phyloP scores from a whole-genome alignment of 1,140 invertebrate species.

The Trinorchestia longiramus region DNA sequence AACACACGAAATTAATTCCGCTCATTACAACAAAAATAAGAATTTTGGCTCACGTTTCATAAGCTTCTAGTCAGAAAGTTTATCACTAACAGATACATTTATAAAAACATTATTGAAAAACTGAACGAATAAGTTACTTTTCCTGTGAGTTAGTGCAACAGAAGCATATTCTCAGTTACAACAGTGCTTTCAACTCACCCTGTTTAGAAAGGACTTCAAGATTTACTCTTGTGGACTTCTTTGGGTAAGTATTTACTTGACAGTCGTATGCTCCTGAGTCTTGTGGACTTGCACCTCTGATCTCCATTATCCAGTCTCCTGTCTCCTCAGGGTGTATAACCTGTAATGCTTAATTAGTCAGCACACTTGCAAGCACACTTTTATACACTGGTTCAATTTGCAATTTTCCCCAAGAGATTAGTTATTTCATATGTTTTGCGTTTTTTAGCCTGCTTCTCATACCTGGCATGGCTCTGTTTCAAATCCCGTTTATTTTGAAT shows the following conservation, averaged over 20 bases:
- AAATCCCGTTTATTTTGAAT: too few species aligned
- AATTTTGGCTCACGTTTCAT: too few species aligned
- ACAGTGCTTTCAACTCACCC: background rate
- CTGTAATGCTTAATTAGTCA: background rate
- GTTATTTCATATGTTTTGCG: too few species aligned
- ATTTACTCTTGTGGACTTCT: conserved; percentile 16
- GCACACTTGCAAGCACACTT: background rate
- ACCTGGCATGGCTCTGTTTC: too few species aligned
- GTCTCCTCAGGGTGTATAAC: conserved; percentile 37
- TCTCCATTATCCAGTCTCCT: conserved; percentile 38
- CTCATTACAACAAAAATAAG: too few species aligned
- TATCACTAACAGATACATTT: too few species aligned
- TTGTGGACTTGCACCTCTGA: background rate
- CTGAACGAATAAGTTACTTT: background rate
- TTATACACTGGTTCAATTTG: background rate
- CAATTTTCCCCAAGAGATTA: too few species aligned
- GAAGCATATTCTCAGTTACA: too few species aligned
- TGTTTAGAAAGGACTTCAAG: conserved; percentile 4
- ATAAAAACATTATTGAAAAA: background rate
- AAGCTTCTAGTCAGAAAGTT: too few species aligned
- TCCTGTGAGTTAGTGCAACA: background rate
- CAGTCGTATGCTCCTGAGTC: conserved; percentile 43
- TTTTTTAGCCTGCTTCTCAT: too few species aligned
- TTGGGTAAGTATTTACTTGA: conserved; percentile 36
- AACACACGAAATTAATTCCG: too few species aligned